A percentile compares a stretch with the other conserved stretches of the same genome.
Evolutionary conservation across 2,113 vertebrate species (phyloP).

Genomic region (Stegastes partitus): DNA sequence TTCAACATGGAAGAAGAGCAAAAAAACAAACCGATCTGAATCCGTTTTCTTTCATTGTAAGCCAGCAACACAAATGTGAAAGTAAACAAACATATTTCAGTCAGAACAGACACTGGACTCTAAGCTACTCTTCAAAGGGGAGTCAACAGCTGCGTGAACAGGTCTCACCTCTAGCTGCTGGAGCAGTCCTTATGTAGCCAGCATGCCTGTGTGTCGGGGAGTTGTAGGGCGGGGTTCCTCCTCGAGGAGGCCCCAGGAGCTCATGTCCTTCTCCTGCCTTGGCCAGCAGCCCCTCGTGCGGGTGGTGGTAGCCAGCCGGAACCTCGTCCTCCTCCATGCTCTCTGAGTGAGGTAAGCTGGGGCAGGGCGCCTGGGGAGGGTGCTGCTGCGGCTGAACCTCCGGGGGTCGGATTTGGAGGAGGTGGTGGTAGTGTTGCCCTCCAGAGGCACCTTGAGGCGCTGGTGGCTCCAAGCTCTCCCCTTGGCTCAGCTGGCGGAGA

Average conservation of each 20-base stretch:
- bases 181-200: slow-evolving; percentile 71
- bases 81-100: neutral
- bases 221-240: slow-evolving; percentile 86
- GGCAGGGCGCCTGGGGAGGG: slow-evolving; percentile 72
- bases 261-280: slow-evolving; percentile 90
- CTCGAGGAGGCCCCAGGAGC: slow-evolving; percentile 88
- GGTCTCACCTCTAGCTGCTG: slow-evolving; percentile 88
- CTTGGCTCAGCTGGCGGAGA: slow-evolving; percentile 92
- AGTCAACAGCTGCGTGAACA: neutral
- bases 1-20: neutral
- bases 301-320: slow-evolving; percentile 84
- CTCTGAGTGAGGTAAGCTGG: slow-evolving; percentile 90
- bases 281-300: slow-evolving; percentile 87
- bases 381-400: slow-evolving; percentile 71
- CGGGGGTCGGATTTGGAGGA: slow-evolving; percentile 92
- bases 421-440: slow-evolving; percentile 90
- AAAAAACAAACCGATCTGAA: no score
- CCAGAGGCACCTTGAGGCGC: slow-evolving; percentile 77
- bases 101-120: neutral
- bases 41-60: no score
- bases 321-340: slow-evolving; percentile 98
- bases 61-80: neutral
- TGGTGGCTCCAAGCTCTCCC: slow-evolving; percentile 86
- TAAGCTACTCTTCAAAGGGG: neutral
- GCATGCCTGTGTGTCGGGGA: slow-evolving; percentile 88